phyloP scores from a whole-genome alignment of 2,888 invertebrate species.

The Nebria salina region DNA sequence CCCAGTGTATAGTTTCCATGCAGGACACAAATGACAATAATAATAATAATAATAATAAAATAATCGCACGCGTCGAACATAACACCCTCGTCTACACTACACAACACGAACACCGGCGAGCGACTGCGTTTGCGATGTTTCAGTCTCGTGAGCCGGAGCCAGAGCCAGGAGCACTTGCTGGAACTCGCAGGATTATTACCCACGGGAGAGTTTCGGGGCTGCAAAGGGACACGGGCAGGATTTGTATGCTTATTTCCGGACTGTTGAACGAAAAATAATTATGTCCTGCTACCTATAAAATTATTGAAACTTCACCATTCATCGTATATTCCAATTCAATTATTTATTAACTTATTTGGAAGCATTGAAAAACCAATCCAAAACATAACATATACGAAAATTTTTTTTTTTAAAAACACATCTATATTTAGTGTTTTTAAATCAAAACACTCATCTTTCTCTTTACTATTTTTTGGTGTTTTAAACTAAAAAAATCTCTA shows the following conservation, averaged over 20 bases:
- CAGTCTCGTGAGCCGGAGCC: background rate
- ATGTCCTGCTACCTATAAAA: background rate
- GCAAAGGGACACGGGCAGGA: background rate
- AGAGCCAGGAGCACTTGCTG: background rate
- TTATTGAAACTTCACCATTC: background rate
- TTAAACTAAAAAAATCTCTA: too few relatives aligned
- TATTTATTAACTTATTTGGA: background rate
- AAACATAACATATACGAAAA: too few relatives aligned
- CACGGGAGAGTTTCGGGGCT: background rate
- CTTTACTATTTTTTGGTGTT: too few relatives aligned
- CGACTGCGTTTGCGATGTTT: constrained; percentile 23
- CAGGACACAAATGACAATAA: background rate
- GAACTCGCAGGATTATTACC: background rate
- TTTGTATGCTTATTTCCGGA: background rate
- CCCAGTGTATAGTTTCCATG: background rate
- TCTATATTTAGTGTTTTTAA: too few relatives aligned
- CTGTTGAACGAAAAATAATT: background rate
- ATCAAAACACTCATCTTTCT: too few relatives aligned
- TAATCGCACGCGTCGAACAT: constrained; percentile 5
- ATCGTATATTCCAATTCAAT: background rate
- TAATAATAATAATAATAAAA: background rate
- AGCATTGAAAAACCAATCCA: too few relatives aligned
- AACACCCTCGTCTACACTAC: constrained; percentile 6
- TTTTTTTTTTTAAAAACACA: too few relatives aligned
- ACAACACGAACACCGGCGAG: constrained; percentile 37